Conservation (phyloP, 2,797 vertebrate species). For the Varecia variegata region DNA sequence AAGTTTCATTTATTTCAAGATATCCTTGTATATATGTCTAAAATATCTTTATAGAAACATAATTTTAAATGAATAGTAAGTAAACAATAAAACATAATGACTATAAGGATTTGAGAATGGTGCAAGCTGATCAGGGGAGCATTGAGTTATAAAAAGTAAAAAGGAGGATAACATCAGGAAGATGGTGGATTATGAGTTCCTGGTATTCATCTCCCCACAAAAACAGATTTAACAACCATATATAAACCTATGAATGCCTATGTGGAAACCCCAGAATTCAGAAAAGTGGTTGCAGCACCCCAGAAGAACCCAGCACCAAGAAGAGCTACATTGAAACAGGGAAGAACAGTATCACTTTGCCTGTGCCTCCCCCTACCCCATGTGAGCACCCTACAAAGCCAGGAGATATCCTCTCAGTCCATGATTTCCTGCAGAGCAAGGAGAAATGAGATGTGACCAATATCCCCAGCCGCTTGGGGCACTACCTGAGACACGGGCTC, state of each 20-base stretch:
- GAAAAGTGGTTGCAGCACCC: not conserved
- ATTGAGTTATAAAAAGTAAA: not conserved
- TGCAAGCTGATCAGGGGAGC: not conserved
- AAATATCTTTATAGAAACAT: not conserved
- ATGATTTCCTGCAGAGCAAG: not conserved
- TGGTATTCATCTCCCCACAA: not conserved
- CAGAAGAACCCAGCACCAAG: not conserved
- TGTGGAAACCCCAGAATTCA: not conserved
- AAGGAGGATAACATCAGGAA: not conserved
- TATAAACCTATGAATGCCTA: not conserved
- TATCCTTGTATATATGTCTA: not conserved
- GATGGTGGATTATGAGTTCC: not conserved
- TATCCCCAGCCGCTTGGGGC: too few species aligned
- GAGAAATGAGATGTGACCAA: not conserved
- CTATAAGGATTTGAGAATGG: not conserved
- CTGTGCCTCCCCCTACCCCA: too few species aligned
- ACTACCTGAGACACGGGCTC: not conserved
- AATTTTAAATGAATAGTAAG: not conserved
- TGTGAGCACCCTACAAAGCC: not conserved
- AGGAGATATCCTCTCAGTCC: not conserved
- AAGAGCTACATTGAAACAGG: not conserved
- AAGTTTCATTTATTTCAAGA: not conserved
- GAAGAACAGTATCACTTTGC: not conserved
- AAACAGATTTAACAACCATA: not conserved
- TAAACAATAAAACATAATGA: not conserved